phyloP scores from a whole-genome alignment of 2,797 vertebrate genomes.

The Hydrocynus forskahlii region DNA sequence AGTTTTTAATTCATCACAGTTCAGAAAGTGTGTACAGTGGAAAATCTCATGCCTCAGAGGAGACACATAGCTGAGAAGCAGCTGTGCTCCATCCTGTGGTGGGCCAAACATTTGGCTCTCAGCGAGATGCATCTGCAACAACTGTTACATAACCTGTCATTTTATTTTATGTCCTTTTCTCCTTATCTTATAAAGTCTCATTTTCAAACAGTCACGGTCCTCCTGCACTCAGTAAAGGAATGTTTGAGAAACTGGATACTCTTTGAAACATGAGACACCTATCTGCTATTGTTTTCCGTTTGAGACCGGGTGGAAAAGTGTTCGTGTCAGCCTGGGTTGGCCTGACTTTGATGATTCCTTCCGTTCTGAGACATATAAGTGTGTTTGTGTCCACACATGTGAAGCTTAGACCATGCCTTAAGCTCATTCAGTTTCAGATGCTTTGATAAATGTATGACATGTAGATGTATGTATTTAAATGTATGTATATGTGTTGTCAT shows the following conservation, averaged over 20 bases:
- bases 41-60: conserved; percentile 79
- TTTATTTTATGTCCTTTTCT: conserved; percentile 53
- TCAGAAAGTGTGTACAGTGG: conserved; percentile 71
- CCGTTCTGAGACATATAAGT: conserved; percentile 77
- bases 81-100: conserved; percentile 76
- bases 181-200: conserved; percentile 9
- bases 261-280: conserved; percentile 88
- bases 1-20: conserved; percentile 10
- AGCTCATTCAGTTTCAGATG: not conserved
- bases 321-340: conserved; percentile 95
- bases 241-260: conserved; percentile 92
- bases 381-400: not conserved
- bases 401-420: not conserved
- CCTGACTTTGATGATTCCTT: conserved; percentile 93
- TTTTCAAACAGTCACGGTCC: conserved; percentile 79
- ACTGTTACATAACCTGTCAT: conserved; percentile 78
- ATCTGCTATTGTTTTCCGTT: conserved; percentile 90
- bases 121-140: conserved; percentile 75
- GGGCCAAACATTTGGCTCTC: conserved; percentile 75
- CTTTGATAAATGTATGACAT: not conserved
- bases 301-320: conserved; percentile 92
- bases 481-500: conserved; percentile 1
- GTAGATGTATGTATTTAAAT: not conserved
- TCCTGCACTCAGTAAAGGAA: conserved; percentile 91
- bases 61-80: conserved; percentile 76